Conservation (phyloP, 2,888 invertebrate species). For the Polymixis lichenea region DNA sequence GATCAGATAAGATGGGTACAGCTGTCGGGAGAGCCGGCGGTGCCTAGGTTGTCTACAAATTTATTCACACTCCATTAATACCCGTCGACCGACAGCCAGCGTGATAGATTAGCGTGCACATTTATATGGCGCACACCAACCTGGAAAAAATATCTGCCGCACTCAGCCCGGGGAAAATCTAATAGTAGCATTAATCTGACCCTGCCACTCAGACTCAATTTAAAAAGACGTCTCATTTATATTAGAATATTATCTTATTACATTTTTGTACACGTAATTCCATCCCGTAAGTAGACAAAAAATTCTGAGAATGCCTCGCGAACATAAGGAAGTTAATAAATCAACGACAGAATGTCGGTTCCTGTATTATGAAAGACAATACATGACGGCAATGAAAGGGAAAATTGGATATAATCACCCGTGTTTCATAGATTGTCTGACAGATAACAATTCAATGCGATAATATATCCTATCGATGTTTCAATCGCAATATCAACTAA, state of each 20-base stretch:
- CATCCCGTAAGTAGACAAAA: conserved; percentile 34
- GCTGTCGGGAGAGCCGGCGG: conserved; percentile 51
- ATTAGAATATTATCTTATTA: conserved; percentile 61
- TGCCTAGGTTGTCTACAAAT: conserved; percentile 76
- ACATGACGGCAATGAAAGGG: conserved; percentile 40
- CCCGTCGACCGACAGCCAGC: conserved; percentile 77
- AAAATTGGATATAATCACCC: conserved; percentile 46
- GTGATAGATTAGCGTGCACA: conserved; percentile 82
- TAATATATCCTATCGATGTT: conserved; percentile 30
- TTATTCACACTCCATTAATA: conserved; percentile 85
- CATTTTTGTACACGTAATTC: conserved; percentile 56
- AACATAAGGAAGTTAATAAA: conserved; percentile 58
- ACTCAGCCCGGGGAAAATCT: conserved; percentile 47
- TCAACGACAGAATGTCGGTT: conserved; percentile 54
- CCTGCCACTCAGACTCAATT: conserved; percentile 60
- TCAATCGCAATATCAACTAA: conserved; percentile 69
- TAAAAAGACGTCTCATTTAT: conserved; percentile 59
- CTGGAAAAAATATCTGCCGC: conserved; percentile 67
- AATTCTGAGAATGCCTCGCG: conserved; percentile 43
- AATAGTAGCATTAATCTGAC: conserved; percentile 60
- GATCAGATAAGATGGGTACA: conserved; percentile 62
- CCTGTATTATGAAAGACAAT: conserved; percentile 52
- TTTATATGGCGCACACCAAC: conserved; percentile 73
- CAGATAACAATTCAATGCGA: conserved; percentile 44
- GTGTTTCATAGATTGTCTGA: conserved; percentile 38